Evolutionary conservation across 2,888 invertebrate genomes (phyloP).

Genomic region (Nysson spinosus): DNA sequence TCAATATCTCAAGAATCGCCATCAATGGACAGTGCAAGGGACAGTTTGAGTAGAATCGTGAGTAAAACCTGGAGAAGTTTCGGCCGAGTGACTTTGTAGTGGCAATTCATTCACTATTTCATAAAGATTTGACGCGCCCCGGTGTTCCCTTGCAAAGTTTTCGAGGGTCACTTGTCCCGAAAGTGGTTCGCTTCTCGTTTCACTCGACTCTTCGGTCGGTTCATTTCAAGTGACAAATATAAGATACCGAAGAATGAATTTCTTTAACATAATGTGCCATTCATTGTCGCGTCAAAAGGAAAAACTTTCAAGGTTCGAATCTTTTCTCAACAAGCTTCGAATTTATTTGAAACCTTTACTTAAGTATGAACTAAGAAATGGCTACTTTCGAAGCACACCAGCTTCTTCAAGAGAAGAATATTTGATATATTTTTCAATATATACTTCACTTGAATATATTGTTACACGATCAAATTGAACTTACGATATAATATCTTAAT

Average conservation of each 20-base stretch:
- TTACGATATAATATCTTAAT: too few species aligned
- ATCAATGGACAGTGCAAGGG: slow-evolving; percentile 63
- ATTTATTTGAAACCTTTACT: slow-evolving; percentile 3
- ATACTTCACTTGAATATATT: too few species aligned
- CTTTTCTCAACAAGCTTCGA: neutral
- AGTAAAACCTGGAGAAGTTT: slow-evolving; percentile 45
- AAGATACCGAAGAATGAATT: slow-evolving; percentile 26
- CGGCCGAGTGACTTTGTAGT: slow-evolving; percentile 66
- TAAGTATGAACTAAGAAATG: neutral
- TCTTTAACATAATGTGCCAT: neutral
- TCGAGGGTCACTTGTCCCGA: slow-evolving; percentile 66
- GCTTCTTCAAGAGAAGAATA: neutral
- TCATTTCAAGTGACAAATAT: slow-evolving; percentile 39
- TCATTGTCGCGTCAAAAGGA: neutral
- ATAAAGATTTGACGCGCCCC: slow-evolving; percentile 67
- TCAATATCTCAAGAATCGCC: slow-evolving; percentile 58
- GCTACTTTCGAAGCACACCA: neutral
- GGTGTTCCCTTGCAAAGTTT: slow-evolving; percentile 56
- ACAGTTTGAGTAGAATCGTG: slow-evolving; percentile 38
- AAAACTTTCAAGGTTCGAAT: neutral
- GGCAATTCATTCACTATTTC: slow-evolving; percentile 72
- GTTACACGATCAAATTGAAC: too few species aligned
- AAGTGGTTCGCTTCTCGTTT: slow-evolving; percentile 13
- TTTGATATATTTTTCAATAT: too few species aligned
- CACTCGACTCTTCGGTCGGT: slow-evolving; percentile 3